Percentiles rank a stretch among this genome's conserved stretches.
phyloP scores from a whole-genome alignment of 2,888 invertebrate species.

The Ormyrus labotus region DNA sequence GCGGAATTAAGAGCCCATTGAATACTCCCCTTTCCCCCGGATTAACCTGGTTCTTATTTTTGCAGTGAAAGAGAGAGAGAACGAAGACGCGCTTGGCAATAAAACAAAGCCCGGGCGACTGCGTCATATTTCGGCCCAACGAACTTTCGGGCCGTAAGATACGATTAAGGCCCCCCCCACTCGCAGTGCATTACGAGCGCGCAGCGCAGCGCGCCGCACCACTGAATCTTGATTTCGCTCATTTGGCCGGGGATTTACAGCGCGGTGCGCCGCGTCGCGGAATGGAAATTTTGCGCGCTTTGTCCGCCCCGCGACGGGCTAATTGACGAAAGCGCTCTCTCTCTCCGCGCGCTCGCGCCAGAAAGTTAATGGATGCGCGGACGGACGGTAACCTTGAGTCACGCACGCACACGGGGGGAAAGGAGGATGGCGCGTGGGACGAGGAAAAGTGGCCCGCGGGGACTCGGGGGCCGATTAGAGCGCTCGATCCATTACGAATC shows the following conservation, averaged over 20 bases:
- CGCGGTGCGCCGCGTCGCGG: not conserved
- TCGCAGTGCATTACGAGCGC: no score
- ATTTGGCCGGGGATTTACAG: slow-evolving; percentile 16
- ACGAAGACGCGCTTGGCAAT: not conserved
- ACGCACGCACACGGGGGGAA: not conserved
- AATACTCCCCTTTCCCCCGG: slow-evolving; percentile 3
- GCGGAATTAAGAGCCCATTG: slow-evolving; percentile 44
- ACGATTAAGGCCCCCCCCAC: not conserved
- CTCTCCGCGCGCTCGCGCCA: not conserved
- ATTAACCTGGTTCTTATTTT: slow-evolving; percentile 27
- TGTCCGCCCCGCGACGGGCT: not conserved
- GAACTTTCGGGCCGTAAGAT: slow-evolving; percentile 16
- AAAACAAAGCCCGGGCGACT: not conserved
- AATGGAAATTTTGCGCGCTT: slow-evolving; percentile 28
- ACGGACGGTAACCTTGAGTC: not conserved
- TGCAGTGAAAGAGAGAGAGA: slow-evolving; percentile 2
- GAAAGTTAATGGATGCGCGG: not conserved
- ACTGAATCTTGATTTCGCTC: slow-evolving; percentile 34
- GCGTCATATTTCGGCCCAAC: slow-evolving; percentile 14
- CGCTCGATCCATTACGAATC: slow-evolving; percentile 8
- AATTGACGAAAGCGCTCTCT: not conserved
- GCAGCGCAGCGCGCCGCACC: not conserved
- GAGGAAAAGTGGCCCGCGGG: slow-evolving; percentile 8
- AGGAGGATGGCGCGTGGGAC: no score
- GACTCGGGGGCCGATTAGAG: slow-evolving; percentile 3